Conservation (phyloP, 1,140 invertebrate genomes). For the Aricia agestis region DNA sequence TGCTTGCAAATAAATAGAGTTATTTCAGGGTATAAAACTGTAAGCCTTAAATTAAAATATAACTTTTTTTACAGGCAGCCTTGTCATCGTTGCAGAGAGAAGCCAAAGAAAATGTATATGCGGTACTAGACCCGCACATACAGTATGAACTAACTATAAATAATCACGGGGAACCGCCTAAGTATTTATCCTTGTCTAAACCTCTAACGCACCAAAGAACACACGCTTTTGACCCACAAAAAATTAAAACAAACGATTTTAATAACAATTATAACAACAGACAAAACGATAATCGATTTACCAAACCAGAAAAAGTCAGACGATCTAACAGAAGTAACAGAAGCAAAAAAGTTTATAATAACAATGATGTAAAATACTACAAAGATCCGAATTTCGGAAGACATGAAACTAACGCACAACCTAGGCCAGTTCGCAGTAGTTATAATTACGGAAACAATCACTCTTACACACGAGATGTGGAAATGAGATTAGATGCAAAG, state of each 20-base stretch:
- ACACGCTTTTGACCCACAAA: constrained; percentile 59
- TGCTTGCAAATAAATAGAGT: not conserved
- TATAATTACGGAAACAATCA: constrained; percentile 35
- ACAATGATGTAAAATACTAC: constrained; percentile 63
- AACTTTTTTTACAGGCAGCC: constrained; percentile 47
- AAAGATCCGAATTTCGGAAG: constrained; percentile 59
- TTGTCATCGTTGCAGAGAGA: constrained; percentile 64
- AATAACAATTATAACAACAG: constrained; percentile 50
- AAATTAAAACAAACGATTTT: constrained; percentile 50
- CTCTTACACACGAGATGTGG: not conserved
- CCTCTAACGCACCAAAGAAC: constrained; percentile 71
- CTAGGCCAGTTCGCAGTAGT: constrained; percentile 20
- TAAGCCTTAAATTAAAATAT: not conserved
- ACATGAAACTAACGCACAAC: constrained; percentile 35
- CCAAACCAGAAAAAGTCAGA: constrained; percentile 40
- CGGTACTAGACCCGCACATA: constrained; percentile 72
- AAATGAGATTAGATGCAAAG: not conserved
- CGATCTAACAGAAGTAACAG: constrained; percentile 54
- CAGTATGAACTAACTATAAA: constrained; percentile 75
- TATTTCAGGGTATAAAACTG: too few relatives aligned
- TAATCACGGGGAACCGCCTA: constrained; percentile 71
- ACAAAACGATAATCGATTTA: constrained; percentile 44
- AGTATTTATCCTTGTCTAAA: constrained; percentile 71
- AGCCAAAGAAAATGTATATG: constrained; percentile 76
- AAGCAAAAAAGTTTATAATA: constrained; percentile 43